These are phyloP conservation scores for Psittacus erithacus DNA, from an alignment of 2,113 vertebrate species.

Conservation along the genomic window DNA sequence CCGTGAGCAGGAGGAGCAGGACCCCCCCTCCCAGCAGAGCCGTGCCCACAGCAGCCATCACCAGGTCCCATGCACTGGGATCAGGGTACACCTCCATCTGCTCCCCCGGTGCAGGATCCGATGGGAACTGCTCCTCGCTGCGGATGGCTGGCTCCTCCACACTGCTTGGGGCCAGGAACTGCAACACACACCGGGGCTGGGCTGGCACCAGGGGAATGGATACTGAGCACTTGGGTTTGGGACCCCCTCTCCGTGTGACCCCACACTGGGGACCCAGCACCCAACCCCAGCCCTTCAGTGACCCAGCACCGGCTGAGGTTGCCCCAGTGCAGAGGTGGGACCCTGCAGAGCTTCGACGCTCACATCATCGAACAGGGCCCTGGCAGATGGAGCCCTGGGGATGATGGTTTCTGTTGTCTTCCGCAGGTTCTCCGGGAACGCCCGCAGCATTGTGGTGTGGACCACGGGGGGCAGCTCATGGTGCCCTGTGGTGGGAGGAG, in stretches of 20 bases:
- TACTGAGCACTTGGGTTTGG: accelerated
- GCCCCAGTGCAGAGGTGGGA: background rate
- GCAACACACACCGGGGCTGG: background rate
- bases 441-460: conserved; percentile 92
- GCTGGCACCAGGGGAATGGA: background rate
- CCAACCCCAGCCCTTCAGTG: no score
- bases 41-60: conserved; percentile 71
- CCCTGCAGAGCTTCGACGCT: background rate
- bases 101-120: background rate
- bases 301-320: background rate
- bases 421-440: conserved; percentile 80
- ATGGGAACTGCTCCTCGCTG: background rate
- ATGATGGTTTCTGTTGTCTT: conserved; percentile 76
- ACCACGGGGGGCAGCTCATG: conserved; percentile 90
- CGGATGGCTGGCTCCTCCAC: background rate
- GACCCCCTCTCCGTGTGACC: background rate
- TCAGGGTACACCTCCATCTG: conserved; percentile 45
- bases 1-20: conserved; percentile 76
- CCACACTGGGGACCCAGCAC: accelerated
- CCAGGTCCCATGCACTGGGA: conserved; percentile 75
- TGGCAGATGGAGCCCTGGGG: conserved; percentile 48
- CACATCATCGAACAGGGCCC: conserved; percentile 66
- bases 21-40: conserved; percentile 86
- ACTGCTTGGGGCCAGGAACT: conserved; percentile 58
- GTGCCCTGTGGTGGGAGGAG: conserved; percentile 77